Evolutionary conservation across 2,113 vertebrate genomes (phyloP).

Genomic region (Varanus salvator): DNA sequence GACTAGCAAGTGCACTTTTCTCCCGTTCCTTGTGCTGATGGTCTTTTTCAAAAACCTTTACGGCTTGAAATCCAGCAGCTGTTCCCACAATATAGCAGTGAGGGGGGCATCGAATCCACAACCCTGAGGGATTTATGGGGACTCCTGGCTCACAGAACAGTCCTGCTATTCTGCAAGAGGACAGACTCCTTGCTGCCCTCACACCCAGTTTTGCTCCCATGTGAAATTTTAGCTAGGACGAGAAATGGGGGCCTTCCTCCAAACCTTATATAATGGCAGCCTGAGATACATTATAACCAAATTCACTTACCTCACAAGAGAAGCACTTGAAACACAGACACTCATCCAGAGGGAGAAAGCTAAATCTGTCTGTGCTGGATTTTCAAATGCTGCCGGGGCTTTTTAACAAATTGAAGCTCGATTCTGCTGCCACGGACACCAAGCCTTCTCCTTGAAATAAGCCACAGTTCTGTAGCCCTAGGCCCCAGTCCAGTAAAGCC

Average conservation of each 20-base stretch:
- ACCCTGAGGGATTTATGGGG: neutral
- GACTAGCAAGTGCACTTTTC: neutral
- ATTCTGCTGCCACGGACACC: neutral
- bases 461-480: slow-evolving; percentile 19
- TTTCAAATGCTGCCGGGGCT: slow-evolving; percentile 7
- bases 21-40: neutral
- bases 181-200: neutral
- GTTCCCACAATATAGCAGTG: neutral
- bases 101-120: neutral
- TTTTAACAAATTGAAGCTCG: slow-evolving; percentile 12
- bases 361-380: slow-evolving; percentile 3
- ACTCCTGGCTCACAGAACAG: neutral
- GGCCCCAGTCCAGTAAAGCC: slow-evolving; percentile 9
- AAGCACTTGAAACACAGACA: neutral
- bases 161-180: neutral
- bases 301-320: neutral
- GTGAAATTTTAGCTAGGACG: neutral
- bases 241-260: neutral
- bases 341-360: neutral
- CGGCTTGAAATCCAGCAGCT: neutral
- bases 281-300: neutral
- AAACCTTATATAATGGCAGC: neutral
- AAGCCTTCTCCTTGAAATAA: slow-evolving; percentile 15
- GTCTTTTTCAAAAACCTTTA: neutral
- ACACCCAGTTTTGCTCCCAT: neutral